Conservation (phyloP, 1,140 invertebrate species). For the Meloidogyne floridensis region DNA sequence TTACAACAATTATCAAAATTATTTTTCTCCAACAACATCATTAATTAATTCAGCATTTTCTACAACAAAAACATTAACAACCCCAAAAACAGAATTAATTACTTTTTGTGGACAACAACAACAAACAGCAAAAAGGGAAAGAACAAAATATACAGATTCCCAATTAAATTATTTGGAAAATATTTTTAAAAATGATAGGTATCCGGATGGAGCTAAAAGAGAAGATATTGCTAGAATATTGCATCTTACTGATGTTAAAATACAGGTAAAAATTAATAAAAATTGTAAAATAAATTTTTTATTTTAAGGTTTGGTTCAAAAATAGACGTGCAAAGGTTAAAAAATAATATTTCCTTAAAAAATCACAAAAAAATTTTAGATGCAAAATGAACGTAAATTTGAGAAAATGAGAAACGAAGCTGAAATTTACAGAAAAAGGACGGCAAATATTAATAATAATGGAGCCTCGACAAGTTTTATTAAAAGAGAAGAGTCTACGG, state of each 20-base stretch:
- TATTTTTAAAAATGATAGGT: neutral
- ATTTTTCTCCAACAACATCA: neutral
- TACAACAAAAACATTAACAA: neutral
- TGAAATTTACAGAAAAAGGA: neutral
- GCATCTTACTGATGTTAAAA: conserved; percentile 26
- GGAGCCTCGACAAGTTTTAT: neutral
- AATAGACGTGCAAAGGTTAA: conserved; percentile 28
- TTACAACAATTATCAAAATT: conserved; percentile 1
- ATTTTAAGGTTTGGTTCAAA: conserved; percentile 30
- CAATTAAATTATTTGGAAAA: conserved; percentile 25
- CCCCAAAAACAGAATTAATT: conserved; percentile 1
- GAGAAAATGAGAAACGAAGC: conserved; percentile 10
- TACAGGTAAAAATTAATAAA: neutral
- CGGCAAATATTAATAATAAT: neutral
- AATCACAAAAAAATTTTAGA: neutral
- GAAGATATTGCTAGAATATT: conserved; percentile 26
- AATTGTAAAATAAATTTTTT: neutral
- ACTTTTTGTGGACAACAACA: conserved; percentile 2
- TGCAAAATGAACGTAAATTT: conserved; percentile 24
- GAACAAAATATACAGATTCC: conserved; percentile 26
- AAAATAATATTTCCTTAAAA: neutral
- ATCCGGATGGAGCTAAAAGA: conserved; percentile 10
- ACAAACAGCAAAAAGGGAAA: conserved; percentile 13
- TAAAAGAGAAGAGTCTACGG: conserved; percentile 29
- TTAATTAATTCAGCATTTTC: conserved; percentile 7